Conservation (phyloP, 1,140 invertebrate genomes). For the Micrasema longulum region DNA sequence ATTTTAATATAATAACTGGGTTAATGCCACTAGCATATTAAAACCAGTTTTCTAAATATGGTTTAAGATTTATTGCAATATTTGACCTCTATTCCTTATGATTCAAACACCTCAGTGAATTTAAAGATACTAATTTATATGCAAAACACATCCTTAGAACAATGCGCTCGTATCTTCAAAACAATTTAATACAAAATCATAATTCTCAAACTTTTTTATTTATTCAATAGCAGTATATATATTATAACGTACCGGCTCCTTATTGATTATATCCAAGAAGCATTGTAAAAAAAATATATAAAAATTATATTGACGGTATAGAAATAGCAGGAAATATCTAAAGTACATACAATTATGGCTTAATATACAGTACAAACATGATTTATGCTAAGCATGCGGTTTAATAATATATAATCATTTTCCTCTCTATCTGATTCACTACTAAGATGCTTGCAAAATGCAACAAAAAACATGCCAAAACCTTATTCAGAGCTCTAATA, state of each 20-base stretch:
- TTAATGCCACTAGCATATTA: not conserved
- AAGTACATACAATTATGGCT: no score
- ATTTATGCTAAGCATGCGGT: no score
- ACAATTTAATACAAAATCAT: constrained; percentile 14
- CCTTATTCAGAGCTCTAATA: no score
- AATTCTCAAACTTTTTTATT: constrained; percentile 4
- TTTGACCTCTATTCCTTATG: constrained; percentile 11
- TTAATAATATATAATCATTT: no score
- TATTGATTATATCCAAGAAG: constrained; percentile 6
- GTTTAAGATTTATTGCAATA: not conserved
- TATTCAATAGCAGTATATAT: not conserved
- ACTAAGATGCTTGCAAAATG: no score
- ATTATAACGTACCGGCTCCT: constrained; percentile 28
- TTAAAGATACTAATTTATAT: constrained; percentile 6
- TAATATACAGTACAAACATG: no score
- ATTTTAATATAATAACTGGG: not conserved
- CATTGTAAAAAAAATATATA: constrained; percentile 7
- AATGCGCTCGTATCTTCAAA: not conserved
- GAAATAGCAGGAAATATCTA: no score
- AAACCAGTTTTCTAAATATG: constrained; percentile 6
- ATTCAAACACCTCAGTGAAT: not conserved
- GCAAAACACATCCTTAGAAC: constrained; percentile 11
- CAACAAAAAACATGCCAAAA: no score
- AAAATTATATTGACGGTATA: no score
- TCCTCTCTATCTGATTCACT: no score